phyloP scores from a whole-genome alignment of 2,797 vertebrate genomes.

The Sebastes reedi region DNA sequence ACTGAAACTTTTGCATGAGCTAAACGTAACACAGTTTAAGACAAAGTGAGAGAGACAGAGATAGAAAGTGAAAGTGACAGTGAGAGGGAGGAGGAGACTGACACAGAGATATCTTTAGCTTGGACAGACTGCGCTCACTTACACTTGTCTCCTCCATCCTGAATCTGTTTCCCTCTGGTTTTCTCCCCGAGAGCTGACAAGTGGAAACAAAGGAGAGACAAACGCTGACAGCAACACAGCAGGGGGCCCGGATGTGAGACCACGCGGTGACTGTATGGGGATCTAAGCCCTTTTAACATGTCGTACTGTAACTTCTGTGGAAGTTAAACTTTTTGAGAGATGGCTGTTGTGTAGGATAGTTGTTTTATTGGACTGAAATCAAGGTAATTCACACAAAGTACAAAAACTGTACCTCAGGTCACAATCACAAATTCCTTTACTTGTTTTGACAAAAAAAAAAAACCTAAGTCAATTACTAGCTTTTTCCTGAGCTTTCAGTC shows the following conservation, averaged over 20 bases:
- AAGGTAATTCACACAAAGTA: neutral
- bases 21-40: constrained; percentile 21
- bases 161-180: constrained; percentile 53
- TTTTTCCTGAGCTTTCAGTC: neutral
- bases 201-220: constrained; percentile 64
- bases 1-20: constrained; percentile 35
- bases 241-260: constrained; percentile 25
- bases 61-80: constrained; percentile 50
- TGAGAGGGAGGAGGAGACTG: constrained; percentile 37
- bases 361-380: neutral
- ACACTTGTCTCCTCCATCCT: constrained; percentile 52
- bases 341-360: no score
- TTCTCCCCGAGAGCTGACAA: constrained; percentile 56
- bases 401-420: neutral
- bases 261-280: neutral
- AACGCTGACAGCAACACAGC: constrained; percentile 47
- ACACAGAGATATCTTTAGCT: constrained; percentile 59
- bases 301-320: neutral
- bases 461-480: neutral
- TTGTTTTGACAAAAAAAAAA: neutral
- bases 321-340: constrained; percentile 6
- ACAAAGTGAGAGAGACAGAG: constrained; percentile 32
- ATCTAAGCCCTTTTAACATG: constrained; percentile 28
- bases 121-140: constrained; percentile 60
- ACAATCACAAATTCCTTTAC: neutral